phyloP scores from a whole-genome alignment of 2,888 invertebrate genomes.

The Coleophora flavipennella region DNA sequence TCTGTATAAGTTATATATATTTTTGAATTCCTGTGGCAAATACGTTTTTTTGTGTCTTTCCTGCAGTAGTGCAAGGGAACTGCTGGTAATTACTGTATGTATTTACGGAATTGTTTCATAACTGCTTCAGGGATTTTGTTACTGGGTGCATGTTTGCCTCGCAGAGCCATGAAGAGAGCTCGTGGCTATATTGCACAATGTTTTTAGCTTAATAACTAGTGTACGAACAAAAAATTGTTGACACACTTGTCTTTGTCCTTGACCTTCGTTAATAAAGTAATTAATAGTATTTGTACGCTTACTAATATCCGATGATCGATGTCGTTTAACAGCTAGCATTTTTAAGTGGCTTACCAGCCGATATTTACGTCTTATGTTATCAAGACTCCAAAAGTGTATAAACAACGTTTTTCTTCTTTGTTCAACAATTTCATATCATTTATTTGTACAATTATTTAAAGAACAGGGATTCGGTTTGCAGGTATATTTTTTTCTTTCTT shows the following conservation, averaged over 20 bases:
- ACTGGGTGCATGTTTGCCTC: conserved; percentile 7
- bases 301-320: conserved; percentile 5
- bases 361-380: conserved; percentile 8
- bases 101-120: conserved; percentile 3
- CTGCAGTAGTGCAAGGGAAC: conserved; percentile 14
- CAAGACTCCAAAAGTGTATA: conserved; percentile 9
- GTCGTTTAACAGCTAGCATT: conserved; percentile 4
- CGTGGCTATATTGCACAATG: conserved; percentile 8
- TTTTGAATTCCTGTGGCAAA: conserved; percentile 7
- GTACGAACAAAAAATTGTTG: conserved; percentile 11
- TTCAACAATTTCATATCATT: conserved; percentile 4
- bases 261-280: conserved; percentile 14
- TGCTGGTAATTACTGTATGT: conserved; percentile 9
- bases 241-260: conserved; percentile 11
- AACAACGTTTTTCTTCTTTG: conserved; percentile 9
- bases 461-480: conserved; percentile 9
- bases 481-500: background rate
- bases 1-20: conserved; percentile 1
- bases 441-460: conserved; percentile 5
- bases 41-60: conserved; percentile 10
- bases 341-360: conserved; percentile 8
- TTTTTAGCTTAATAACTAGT: conserved; percentile 10
- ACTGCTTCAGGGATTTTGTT: conserved; percentile 10
- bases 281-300: conserved; percentile 3
- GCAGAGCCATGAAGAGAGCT: conserved; percentile 3